Conservation (phyloP, 2,888 invertebrate genomes). For the Pogonocherus hispidulus region DNA sequence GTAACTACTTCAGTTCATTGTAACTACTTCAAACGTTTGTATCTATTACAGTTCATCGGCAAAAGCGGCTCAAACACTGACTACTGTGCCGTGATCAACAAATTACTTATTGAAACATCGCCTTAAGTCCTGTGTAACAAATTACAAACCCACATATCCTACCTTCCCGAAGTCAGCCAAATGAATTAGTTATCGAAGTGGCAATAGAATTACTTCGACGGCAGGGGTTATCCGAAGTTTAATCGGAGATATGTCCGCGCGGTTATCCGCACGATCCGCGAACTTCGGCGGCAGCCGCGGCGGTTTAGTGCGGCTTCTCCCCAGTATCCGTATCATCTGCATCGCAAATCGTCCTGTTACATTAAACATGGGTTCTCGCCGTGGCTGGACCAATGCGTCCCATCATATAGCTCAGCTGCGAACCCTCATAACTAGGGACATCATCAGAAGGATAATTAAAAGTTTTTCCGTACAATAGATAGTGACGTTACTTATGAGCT, state of each 20-base stretch:
- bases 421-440: background rate
- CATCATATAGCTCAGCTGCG: conserved; percentile 23
- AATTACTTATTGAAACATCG: background rate
- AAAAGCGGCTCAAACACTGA: too few relatives aligned
- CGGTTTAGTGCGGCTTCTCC: conserved; percentile 33
- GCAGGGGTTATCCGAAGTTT: conserved; percentile 48
- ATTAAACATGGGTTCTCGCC: conserved; percentile 64
- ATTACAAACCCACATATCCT: background rate
- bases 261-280: conserved; percentile 53
- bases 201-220: conserved; percentile 42
- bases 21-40: too few relatives aligned
- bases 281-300: conserved; percentile 40
- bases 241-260: conserved; percentile 48
- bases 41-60: too few relatives aligned
- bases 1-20: too few relatives aligned
- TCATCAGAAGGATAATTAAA: too few relatives aligned
- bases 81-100: too few relatives aligned
- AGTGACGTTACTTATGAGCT: too few relatives aligned
- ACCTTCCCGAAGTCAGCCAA: conserved; percentile 20
- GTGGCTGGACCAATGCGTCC: conserved; percentile 51
- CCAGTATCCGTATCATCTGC: conserved; percentile 48
- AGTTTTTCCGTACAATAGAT: too few relatives aligned
- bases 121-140: background rate
- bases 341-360: conserved; percentile 62
- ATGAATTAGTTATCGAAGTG: conserved; percentile 33